Conservation (phyloP, 92 coral and sea anemone species). For the Heliopora coerulea region DNA sequence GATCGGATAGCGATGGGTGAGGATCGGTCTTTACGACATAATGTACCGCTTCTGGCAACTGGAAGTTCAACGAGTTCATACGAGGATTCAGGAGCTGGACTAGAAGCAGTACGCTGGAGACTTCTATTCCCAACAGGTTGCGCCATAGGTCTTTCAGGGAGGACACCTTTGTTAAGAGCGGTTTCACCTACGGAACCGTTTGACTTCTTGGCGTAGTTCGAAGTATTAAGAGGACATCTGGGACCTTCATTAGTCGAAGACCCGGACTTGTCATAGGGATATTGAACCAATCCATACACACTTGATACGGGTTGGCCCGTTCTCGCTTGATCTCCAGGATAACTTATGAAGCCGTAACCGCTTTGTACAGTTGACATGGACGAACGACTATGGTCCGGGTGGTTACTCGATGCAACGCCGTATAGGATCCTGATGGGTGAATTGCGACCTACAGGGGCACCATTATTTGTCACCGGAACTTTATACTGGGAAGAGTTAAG, state of each 20-base stretch:
- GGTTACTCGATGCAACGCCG: neutral
- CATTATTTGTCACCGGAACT: constrained; percentile 15
- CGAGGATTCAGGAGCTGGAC: constrained; percentile 6
- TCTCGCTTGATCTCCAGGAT: neutral
- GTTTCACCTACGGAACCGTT: neutral
- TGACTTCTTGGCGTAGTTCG: neutral
- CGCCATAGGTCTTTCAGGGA: neutral
- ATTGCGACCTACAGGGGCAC: neutral
- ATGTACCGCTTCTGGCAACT: neutral
- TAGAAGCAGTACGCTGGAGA: neutral
- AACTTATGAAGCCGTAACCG: constrained; percentile 15
- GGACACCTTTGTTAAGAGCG: neutral
- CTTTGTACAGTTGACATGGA: constrained; percentile 17
- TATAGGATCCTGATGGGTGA: constrained; percentile 12
- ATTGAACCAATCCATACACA: constrained; percentile 26
- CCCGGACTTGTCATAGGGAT: neutral
- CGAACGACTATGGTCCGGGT: neutral
- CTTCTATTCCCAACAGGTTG: neutral
- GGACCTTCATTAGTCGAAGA: neutral
- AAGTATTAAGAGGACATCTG: neutral
- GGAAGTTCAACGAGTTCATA: constrained; percentile 41
- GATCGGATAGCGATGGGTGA: constrained; percentile 36
- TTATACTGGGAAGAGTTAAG: constrained; percentile 1
- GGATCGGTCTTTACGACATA: constrained; percentile 1
- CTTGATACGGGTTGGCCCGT: constrained; percentile 9